Conservation (phyloP, 2,797 vertebrate species). For the Limnodromus scolopaceus region DNA sequence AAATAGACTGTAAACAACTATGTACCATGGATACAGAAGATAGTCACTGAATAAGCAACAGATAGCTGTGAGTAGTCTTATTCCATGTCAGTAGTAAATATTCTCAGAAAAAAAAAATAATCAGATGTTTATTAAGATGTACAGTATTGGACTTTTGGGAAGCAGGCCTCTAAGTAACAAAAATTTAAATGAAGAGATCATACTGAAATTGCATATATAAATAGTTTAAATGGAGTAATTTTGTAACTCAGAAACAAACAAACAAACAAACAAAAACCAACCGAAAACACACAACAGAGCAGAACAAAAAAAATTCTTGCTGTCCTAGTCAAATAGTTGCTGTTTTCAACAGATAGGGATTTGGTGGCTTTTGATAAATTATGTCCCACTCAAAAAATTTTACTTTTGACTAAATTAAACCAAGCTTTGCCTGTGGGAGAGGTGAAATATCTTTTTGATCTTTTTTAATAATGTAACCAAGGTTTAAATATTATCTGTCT, state of each 20-base stretch:
- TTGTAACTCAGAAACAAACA: background rate
- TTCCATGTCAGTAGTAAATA: background rate
- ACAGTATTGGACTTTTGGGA: background rate
- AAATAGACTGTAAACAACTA: background rate
- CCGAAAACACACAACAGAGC: background rate
- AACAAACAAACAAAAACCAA: fast-evolving
- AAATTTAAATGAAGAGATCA: background rate
- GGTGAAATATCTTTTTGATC: background rate
- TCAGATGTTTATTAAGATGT: background rate
- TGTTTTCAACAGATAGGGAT: background rate
- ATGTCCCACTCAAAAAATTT: background rate
- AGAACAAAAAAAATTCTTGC: background rate
- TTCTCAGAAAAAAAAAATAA: background rate
- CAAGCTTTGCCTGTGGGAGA: background rate
- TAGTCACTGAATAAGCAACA: background rate
- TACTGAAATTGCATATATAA: background rate
- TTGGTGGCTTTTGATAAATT: background rate
- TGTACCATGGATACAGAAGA: background rate
- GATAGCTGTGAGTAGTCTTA: background rate
- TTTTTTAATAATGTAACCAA: background rate
- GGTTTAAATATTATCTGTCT: background rate
- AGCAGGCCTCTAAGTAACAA: background rate
- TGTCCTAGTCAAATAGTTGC: background rate
- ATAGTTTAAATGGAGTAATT: background rate
- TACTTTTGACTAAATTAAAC: background rate